Evolutionary conservation across 2,888 invertebrate species (phyloP), one percentile per base, ranked within the genome.

Genomic region (Drosophila pseudotalamancana): DNA sequence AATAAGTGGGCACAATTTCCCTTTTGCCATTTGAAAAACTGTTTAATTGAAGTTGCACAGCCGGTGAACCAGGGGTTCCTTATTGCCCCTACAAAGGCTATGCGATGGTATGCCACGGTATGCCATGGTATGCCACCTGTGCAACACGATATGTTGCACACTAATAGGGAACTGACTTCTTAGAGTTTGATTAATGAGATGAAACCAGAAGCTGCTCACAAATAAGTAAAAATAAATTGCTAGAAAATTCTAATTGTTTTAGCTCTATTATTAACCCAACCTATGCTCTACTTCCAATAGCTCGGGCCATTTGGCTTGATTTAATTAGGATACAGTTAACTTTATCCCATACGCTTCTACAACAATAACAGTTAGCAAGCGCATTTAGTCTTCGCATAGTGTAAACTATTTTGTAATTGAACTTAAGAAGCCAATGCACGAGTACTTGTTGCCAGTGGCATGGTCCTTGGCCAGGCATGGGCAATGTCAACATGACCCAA

Each of bases 401-500:
- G 12, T 5, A 5, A 12, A 12, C 2, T 25, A 18, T 35, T 12
- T 31, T 64, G 11, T 14, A n/a, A 12, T 32, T 64, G 16, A 46
- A 34, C 25, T 37, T 21, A 16, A 4, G 6, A 8, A 43, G 9
- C 14, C 35, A 45, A 32, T 29, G 48, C 9, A 27, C 31, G 4
- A 18, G 40, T 37, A 32, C 49, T 35, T 71, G 64, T 46, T 40
- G 48, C 32, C 39, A 27, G 25, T 56, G 35, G 4, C 40, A 42
- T 14, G 39, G 35, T 4, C 18, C 18, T 9, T 35, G 37, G n/a
- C n/a, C 32, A 9, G 21, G 5, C 43, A 19, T 19, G 18, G 43
- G 45, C 29, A 56, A 40, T 56, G 60, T 69, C 75, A 75, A 75
- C 60, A 72, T 65, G 65, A 65, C 65, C 60, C 54, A 75, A 60